Percentiles rank a stretch among this genome's conserved stretches.
Evolutionary conservation across 2,797 vertebrate genomes (phyloP).

Genomic region (Malurus splendens): DNA sequence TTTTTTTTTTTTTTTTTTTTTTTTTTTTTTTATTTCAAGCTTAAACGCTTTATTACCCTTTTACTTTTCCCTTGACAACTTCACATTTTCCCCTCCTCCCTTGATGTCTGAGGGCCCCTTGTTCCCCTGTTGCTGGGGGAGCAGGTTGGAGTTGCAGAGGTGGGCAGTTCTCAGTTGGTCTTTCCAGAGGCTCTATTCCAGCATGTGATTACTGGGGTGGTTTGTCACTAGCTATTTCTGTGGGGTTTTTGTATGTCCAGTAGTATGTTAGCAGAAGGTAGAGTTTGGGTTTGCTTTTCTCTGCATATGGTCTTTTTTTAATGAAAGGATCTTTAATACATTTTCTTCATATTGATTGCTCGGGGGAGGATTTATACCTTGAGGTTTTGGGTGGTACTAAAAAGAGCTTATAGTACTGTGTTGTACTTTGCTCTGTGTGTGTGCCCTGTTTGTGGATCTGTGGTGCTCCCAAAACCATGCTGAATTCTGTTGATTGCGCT

Average conservation of each 20-base stretch:
- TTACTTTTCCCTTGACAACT: background rate
- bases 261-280: background rate
- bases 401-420: background rate
- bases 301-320: background rate
- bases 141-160: background rate
- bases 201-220: background rate
- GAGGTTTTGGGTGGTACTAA: slow-evolving; percentile 28
- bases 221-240: background rate
- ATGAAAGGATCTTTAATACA: slow-evolving; percentile 34
- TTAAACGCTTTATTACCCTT: background rate
- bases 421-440: background rate
- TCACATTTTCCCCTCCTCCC: background rate
- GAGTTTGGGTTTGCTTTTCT: background rate
- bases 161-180: fast-evolving
- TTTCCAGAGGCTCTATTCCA: background rate
- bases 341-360: slow-evolving; percentile 6
- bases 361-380: background rate
- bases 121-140: background rate
- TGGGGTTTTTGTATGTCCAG: background rate
- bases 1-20: too few species aligned
- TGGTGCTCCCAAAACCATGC: background rate
- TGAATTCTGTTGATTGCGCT: background rate
- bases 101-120: background rate
- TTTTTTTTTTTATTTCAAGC: too few species aligned
- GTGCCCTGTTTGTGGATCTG: background rate